Base-by-base conservation (phyloP, 2,888 invertebrate species). In the Troides helena region DNA sequence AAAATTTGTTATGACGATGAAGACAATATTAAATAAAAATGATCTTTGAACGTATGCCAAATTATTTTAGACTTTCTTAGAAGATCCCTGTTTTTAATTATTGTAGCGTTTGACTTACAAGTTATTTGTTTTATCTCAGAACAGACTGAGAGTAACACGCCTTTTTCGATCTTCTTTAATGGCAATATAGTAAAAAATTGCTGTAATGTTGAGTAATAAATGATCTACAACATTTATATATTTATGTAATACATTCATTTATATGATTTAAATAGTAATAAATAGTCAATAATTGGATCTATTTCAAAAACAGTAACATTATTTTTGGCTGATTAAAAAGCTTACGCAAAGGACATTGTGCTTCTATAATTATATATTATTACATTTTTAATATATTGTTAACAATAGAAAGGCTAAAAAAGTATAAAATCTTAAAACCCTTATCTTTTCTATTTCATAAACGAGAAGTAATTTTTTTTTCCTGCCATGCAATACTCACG, bases 401-500 rank as follows among this genome's bases (percentile, higher is more conserved):
- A 30, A 30, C 8, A 1, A 43, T 43, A 43, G 43, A 43, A 10
- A 43, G 43, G 12, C 8, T 43, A 43, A 43, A 43, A 43, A 43
- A 1, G 12, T 30, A 30, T 30, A 18, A 18, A 1, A 50, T 18
- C 50, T 50, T 50, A 18, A 50, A 50, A 50, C 2, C 50, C 18
- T 50, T 50, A 17, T 10, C 5, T 14, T 5, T 50, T 12, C 50
- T 50, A 50, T 14, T 50, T 50, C 39, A 39, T 53, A 5, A 53
- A 53, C 2, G 7, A 53, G 8, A 5, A n/a, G 53, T 53, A 4
- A n/a, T n/a, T 53, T n/a, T 53, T 12, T 46, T n/a, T 53, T 53
- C 1, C n/a, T 5, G 6, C n/a, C 53, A 53, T 12, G 18, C 46
- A 12, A 50, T 73, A 72, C 86, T 85, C 74, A 94, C 94, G 88